Evolutionary conservation across 2,113 vertebrate species (phyloP), one percentile per base, ranked within the genome.

Genomic region (Lagenorhynchus albirostris): DNA sequence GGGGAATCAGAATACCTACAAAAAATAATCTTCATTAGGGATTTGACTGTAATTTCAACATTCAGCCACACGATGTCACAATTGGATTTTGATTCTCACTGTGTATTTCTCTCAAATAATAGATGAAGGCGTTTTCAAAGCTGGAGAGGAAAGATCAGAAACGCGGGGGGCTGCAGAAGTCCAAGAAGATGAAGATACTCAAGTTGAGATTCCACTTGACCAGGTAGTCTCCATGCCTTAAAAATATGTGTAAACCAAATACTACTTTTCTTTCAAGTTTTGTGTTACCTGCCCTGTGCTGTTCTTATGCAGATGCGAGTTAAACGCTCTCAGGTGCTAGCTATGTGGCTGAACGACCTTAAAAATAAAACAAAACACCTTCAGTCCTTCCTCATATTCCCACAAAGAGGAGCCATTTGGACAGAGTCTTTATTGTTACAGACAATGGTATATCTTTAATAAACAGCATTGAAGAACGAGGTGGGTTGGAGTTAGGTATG

Each of bases 51-150:
- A 98, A 83, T 99, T 98, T 84, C 41, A 70, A 0, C 58, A 65
- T 70, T 88, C n/a, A 77, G 82, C 99, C 99, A 99, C 98, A 98
- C 41, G 98, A 98, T 99, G 99, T 98, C 99, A 98, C 98, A 98
- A 94, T 99, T 99, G 98, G 92, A 97, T 97, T 97, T 98, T 95
- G 58, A 95, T 92, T 97, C 92, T 92, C 47, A 33, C 80, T 90
- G 44, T 96, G 11, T 74, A 0, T 97, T 88, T 96, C 5, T 97
- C 96, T 86, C 58, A 23, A 79, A 68, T 87, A 97, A 3, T 89
- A 99, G 98, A 98, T 99, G 99, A 99, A 98, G 99, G 99, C 73
- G 50, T 98, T 97, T 99, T 99, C 82, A 98, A 98, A 98, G 99
- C 98, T 92, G 96, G 93, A 41, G 98, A 98, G 92, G 98, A 99